Evolutionary conservation across 2,888 invertebrate species (phyloP).

Genomic region (Lycophotia porphyrea): DNA sequence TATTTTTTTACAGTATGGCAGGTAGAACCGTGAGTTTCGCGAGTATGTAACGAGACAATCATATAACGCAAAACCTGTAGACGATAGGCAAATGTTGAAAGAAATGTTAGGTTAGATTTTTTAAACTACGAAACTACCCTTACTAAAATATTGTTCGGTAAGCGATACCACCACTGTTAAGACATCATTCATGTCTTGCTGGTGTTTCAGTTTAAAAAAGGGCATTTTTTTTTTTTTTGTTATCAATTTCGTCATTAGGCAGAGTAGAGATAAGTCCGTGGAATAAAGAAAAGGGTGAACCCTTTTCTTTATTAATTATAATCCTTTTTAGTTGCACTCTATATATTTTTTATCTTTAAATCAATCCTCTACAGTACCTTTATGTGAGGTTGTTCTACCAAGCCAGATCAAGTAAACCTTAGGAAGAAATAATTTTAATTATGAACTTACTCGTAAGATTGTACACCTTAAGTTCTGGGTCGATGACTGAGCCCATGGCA

Average conservation of each 20-base stretch:
- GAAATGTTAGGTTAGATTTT: not conserved
- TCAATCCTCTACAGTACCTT: no score
- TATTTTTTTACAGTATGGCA: not conserved
- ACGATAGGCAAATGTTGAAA: not conserved
- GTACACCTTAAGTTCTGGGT: conserved; percentile 91
- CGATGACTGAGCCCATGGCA: conserved; percentile 92
- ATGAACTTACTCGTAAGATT: conserved; percentile 85
- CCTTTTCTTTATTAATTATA: no score
- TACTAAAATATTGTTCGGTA: no score
- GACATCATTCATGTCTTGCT: not conserved
- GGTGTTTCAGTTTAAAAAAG: not conserved
- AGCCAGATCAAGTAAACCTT: not conserved
- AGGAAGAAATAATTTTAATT: not conserved
- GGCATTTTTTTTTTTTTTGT: no score
- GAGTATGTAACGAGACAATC: not conserved
- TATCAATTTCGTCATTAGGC: not conserved
- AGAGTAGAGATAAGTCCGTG: not conserved
- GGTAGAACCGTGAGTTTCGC: not conserved
- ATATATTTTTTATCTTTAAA: no score
- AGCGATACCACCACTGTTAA: not conserved
- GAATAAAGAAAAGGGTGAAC: no score
- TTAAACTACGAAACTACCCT: no score
- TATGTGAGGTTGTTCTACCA: not conserved
- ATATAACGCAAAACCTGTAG: not conserved
- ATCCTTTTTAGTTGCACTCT: no score